These are phyloP conservation scores for Brevimyrus niger DNA, from an alignment of 2,113 vertebrate species.

Conservation along the genomic window DNA sequence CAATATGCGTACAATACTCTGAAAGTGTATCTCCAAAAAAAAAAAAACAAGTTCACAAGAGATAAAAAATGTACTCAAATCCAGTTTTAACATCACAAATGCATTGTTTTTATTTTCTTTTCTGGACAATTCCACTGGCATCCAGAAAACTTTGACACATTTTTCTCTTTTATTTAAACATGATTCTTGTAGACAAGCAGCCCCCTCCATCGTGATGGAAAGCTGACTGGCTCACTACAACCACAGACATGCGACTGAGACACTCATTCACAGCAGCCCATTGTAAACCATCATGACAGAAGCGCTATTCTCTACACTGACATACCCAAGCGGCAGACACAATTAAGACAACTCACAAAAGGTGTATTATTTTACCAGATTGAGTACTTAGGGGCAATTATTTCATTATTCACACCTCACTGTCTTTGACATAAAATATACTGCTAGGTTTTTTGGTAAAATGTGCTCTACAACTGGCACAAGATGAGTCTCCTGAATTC, in stretches of 20 bases:
- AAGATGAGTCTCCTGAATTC: background rate
- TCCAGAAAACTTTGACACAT: background rate
- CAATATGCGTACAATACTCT: background rate
- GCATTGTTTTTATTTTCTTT: background rate
- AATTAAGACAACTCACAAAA: background rate
- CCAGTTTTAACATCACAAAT: background rate
- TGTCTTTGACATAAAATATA: background rate
- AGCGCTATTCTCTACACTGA: background rate
- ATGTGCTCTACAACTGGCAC: background rate
- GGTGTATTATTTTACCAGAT: background rate
- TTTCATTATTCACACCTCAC: background rate
- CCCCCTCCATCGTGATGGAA: background rate
- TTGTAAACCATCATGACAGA: background rate
- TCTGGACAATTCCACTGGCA: background rate
- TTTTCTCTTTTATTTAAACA: background rate
- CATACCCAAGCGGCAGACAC: background rate
- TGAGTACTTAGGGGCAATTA: background rate
- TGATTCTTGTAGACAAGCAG: background rate
- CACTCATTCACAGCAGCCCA: background rate
- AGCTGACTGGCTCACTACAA: background rate
- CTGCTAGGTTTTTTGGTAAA: background rate
- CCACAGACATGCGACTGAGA: background rate
- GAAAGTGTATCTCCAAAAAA: background rate
- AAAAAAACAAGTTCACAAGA: background rate
- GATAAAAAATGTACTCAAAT: background rate